Base-by-base conservation (phyloP, 2,888 invertebrate species). In the Folsomia manolachei region DNA sequence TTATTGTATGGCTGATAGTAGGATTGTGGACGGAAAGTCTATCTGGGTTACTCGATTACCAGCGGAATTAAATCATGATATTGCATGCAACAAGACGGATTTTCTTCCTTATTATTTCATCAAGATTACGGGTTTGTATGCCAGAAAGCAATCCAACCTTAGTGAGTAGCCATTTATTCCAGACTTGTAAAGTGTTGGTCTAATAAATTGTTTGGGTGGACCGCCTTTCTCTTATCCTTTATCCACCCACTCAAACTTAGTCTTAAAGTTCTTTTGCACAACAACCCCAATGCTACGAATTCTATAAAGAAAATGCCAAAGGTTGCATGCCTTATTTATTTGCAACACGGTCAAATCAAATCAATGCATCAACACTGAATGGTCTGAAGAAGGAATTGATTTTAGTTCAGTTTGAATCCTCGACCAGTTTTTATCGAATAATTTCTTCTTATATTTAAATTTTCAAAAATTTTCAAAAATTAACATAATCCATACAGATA, bases 21-120 rank as follows among this genome's bases (percentile, higher is more conserved):
- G 18, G 18, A 56, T 14, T 56, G n/a, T 56, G 18, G 7, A 56
- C 19, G 56, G 21, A 56, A 56, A 7, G n/a, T 56, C 56, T 56
- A 56, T 56, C 11, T 56, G 21, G 56, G 56, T 56, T 56, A 56
- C 19, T 14, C 19, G 4, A 56, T 7, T n/a, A 4, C 19, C 21
- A 18, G n/a, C 18, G n/a, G n/a, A 56, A 19, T 56, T 56, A 56
- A 56, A 56, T 56, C 56, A 56, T 56, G 18, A 7, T 56, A 56
- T 56, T 56, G 56, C 56, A 56, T 56, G 56, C 56, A 56, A 56
- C 56, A 56, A 56, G 19, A 56, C 7, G 39, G 56, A 56, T 56
- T 18, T 18, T 14, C n/a, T 56, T n/a, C 4, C 19, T 14, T 56
- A 56, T 19, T 56, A 7, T 56, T 56, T n/a, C 18, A 56, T 56